A percentile compares a stretch with the other conserved stretches of the same genome.
phyloP scores from a whole-genome alignment of 2,113 vertebrate species.

The Albula goreensis region DNA sequence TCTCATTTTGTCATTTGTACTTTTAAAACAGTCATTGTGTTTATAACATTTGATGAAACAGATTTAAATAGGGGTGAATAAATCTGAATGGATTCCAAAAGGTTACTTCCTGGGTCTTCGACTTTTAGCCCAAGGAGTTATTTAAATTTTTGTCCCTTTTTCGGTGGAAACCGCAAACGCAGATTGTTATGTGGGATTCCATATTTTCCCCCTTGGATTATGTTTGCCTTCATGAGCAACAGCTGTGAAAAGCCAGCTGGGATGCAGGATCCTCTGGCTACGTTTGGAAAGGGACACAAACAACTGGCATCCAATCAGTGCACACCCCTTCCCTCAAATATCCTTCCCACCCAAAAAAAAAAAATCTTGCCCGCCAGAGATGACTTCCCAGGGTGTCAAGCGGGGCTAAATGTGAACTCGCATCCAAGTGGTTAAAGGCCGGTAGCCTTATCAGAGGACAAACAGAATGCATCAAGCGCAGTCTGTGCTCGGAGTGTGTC shows the following conservation, averaged over 20 bases:
- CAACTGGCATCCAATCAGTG: conserved; percentile 68
- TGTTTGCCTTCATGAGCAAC: conserved; percentile 61
- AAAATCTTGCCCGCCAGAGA: conserved; percentile 46
- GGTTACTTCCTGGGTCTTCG: background rate
- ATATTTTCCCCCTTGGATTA: background rate
- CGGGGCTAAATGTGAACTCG: conserved; percentile 69
- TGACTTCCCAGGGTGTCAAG: conserved; percentile 62
- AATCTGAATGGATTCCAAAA: background rate
- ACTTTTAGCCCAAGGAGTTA: background rate
- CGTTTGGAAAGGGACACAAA: conserved; percentile 68
- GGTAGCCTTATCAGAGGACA: conserved; percentile 74
- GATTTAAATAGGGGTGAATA: background rate
- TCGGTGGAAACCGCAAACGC: background rate
- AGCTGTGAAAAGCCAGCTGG: conserved; percentile 75
- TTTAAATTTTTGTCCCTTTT: background rate
- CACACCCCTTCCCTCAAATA: conserved; percentile 36
- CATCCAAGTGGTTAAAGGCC: conserved; percentile 73
- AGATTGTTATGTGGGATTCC: background rate
- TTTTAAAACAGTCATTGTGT: background rate
- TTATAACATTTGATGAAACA: background rate
- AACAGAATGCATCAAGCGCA: conserved; percentile 76
- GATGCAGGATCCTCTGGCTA: conserved; percentile 69
- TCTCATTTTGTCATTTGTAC: background rate
- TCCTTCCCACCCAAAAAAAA: conserved; percentile 36
- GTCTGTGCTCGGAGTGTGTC: conserved; percentile 64